Evolutionary conservation across 1,140 invertebrate genomes (phyloP).

Genomic region (Drosophila kepulauana): DNA sequence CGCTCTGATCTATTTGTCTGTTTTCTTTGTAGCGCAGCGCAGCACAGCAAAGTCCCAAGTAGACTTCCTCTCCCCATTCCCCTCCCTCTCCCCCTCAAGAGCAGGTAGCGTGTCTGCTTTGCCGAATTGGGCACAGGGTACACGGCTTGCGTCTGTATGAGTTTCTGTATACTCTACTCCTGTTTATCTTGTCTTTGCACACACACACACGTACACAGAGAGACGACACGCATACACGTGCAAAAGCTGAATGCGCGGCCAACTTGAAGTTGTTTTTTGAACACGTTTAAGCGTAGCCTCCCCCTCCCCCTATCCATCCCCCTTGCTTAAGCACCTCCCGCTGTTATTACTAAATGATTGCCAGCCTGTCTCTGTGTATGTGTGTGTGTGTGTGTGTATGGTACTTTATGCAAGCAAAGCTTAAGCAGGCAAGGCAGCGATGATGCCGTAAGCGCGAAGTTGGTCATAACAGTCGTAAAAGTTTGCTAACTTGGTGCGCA

Average conservation of each 20-base stretch:
- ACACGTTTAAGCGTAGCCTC: conserved; percentile 57
- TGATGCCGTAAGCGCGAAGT: conserved; percentile 78
- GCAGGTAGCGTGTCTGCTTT: conserved; percentile 25
- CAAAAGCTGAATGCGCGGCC: conserved; percentile 37
- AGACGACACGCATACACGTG: neutral
- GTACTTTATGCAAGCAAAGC: conserved; percentile 75
- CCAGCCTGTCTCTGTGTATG: conserved; percentile 12
- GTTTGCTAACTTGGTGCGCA: conserved; percentile 77
- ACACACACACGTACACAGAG: conserved; percentile 1
- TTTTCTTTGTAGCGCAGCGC: conserved; percentile 24
- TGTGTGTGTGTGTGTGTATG: conserved; percentile 49
- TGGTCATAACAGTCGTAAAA: conserved; percentile 71
- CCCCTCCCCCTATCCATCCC: neutral
- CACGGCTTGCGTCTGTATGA: conserved; percentile 5
- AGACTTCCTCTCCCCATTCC: neutral
- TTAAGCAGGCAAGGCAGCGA: conserved; percentile 54
- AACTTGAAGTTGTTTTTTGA: conserved; percentile 67
- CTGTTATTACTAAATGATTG: conserved; percentile 22
- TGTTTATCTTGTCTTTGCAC: conserved; percentile 47
- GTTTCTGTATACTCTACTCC: conserved; percentile 25
- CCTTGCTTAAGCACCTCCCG: neutral
- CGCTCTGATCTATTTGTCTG: conserved; percentile 55
- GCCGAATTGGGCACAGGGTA: conserved; percentile 54
- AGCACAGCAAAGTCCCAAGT: neutral
- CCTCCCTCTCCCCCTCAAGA: neutral